Evolutionary conservation across 2,888 invertebrate genomes (phyloP).

Genomic region (Spilarctia lutea): DNA sequence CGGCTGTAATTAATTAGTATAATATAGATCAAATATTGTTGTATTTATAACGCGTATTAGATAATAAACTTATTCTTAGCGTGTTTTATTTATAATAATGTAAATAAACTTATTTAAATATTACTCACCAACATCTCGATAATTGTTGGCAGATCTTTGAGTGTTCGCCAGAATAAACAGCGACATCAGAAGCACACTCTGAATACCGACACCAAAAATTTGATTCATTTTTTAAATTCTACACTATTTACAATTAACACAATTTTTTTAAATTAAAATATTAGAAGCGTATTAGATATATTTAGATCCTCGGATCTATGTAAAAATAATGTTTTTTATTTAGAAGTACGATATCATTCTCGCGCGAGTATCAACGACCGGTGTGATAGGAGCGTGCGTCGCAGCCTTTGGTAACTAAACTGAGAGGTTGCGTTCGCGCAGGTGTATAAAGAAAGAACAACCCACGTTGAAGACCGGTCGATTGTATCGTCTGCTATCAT

Average conservation of each 20-base stretch:
- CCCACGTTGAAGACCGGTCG: slow-evolving; percentile 66
- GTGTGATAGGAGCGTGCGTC: slow-evolving; percentile 69
- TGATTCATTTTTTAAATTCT: slow-evolving; percentile 65
- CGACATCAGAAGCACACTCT: slow-evolving; percentile 76
- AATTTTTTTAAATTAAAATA: slow-evolving; percentile 14
- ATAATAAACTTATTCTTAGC: background rate
- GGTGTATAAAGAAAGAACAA: slow-evolving; percentile 67
- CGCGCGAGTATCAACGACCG: slow-evolving; percentile 67
- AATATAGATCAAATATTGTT: background rate
- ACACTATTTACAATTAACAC: slow-evolving; percentile 16
- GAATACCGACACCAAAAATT: slow-evolving; percentile 70
- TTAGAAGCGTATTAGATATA: slow-evolving; percentile 21
- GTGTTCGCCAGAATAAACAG: slow-evolving; percentile 79
- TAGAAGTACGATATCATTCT: slow-evolving; percentile 76
- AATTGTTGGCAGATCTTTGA: slow-evolving; percentile 74
- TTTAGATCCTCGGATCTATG: slow-evolving; percentile 25
- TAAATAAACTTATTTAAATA: slow-evolving; percentile 1
- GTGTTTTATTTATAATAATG: too few relatives aligned
- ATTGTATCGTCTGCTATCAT: slow-evolving; percentile 59
- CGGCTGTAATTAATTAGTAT: background rate
- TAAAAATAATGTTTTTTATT: slow-evolving; percentile 52
- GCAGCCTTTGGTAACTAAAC: slow-evolving; percentile 74
- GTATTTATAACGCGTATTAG: background rate
- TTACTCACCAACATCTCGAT: slow-evolving; percentile 79
- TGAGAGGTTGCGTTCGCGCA: slow-evolving; percentile 67